Evolutionary conservation across 2,113 vertebrate species (phyloP), one percentile per base, ranked within the genome.

Genomic region (Oreochromis aureus): DNA sequence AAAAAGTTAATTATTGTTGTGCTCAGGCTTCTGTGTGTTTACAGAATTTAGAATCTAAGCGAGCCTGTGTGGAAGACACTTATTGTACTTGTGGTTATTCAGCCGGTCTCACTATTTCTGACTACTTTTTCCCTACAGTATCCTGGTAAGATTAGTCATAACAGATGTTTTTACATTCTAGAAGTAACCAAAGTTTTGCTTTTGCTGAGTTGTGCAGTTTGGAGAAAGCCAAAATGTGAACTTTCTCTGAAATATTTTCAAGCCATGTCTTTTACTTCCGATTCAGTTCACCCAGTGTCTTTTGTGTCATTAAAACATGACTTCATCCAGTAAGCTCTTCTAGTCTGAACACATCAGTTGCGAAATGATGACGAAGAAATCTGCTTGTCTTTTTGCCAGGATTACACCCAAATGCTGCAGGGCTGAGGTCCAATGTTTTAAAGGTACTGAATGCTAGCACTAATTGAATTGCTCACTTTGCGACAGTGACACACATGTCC

Each of bases 201-300:
- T 39, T 34, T 66, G 27, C 19, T 81, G 32, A 87, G 6, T 51
- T 5, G 6, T 18, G 8, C 6, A 36, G 34, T 24, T 51, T 30
- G 6, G 34, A 36, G 30, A 58, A 32, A 30, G 3, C 13, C 0
- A 19, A 53, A 30, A 66, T 41, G 15, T 80, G 18, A 86, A 16
- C 30, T 4, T 85, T 63, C 2, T 24, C 5, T 19, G 18, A 15
- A 55, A 15, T 16, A 66, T 32, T 27, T 34, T 36, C 15, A 6
- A 19, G 15, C 41, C 22, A 30, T 10, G 27, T 73, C 18, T 18
- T 30, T 6, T 7, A 18, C 15, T 27, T 19, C 16, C 10, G 0
- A 39, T 22, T 9, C 16, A 6, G 24, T 7, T 24, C 32, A 18
- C 15, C 19, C 27, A 18, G 56, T 30, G 1, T 22, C 10, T 9